A percentile compares a stretch with the other conserved stretches of the same genome.
These are phyloP conservation scores for Pseudobourletiella spinata DNA, from an alignment of 1,140 invertebrate genomes.

Conservation along the genomic window DNA sequence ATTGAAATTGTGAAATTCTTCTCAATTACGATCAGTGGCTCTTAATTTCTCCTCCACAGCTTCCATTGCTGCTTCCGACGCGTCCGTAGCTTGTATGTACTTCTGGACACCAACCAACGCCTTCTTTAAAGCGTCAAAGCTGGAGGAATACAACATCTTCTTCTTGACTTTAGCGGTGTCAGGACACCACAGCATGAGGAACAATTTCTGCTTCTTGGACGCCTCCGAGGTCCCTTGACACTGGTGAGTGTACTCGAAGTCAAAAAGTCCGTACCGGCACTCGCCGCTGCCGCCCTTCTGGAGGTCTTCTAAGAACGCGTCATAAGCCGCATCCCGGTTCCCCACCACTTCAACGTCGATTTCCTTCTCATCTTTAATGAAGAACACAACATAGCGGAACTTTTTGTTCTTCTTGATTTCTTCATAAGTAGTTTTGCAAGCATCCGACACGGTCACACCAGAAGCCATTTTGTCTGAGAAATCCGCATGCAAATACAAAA, in stretches of 20 bases:
- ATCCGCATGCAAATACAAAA: too few species aligned
- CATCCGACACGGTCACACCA: constrained; percentile 88
- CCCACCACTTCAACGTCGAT: constrained; percentile 84
- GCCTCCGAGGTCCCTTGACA: constrained; percentile 87
- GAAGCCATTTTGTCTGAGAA: too few species aligned
- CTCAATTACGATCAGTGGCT: constrained; percentile 82
- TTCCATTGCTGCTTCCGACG: constrained; percentile 81
- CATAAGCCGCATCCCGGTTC: constrained; percentile 80
- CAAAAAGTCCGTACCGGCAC: constrained; percentile 89
- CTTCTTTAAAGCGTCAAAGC: constrained; percentile 91
- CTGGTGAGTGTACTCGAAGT: constrained; percentile 91
- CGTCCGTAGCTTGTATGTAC: constrained; percentile 90
- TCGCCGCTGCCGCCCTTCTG: constrained; percentile 79
- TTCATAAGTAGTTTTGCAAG: constrained; percentile 88
- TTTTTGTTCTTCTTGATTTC: constrained; percentile 97
- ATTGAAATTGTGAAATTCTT: not conserved
- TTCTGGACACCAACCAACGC: constrained; percentile 91
- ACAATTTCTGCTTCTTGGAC: constrained; percentile 89
- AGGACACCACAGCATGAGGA: constrained; percentile 95
- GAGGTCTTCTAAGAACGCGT: constrained; percentile 79
- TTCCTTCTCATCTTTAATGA: constrained; percentile 88
- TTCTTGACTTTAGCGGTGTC: constrained; percentile 95
- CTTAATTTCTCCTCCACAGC: constrained; percentile 85
- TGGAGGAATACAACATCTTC: constrained; percentile 98
- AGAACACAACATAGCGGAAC: constrained; percentile 91